A percentile compares a stretch with the other conserved stretches of the same genome.
phyloP scores from a whole-genome alignment of 2,113 vertebrate genomes.

The Pachyramphus minor region DNA sequence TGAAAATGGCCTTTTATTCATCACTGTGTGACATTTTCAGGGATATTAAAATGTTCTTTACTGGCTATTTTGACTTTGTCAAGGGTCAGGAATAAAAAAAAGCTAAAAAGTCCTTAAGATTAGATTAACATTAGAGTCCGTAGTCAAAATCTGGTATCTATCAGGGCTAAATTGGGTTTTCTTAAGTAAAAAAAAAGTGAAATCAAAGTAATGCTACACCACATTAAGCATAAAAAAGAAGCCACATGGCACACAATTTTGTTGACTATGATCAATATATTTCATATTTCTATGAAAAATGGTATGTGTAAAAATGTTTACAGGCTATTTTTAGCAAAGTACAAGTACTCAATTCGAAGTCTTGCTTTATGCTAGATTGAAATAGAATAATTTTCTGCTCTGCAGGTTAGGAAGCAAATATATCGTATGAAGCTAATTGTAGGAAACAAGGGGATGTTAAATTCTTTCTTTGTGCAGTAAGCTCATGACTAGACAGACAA shows the following conservation, averaged over 20 bases:
- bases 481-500: background rate
- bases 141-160: background rate
- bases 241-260: background rate
- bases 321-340: background rate
- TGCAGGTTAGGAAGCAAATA: background rate
- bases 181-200: background rate
- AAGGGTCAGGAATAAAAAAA: background rate
- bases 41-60: background rate
- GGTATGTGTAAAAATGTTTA: background rate
- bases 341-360: background rate
- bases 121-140: background rate
- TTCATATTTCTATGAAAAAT: background rate
- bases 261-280: background rate
- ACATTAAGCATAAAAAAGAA: background rate
- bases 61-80: background rate
- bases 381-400: background rate
- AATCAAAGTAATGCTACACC: background rate
- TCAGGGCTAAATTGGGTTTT: background rate
- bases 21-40: background rate
- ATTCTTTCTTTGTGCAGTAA: background rate
- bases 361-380: background rate
- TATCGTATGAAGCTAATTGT: background rate
- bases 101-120: background rate
- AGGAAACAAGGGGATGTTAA: background rate
- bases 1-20: constrained; percentile 6